Evolutionary conservation across 2,113 vertebrate species (phyloP), one percentile per base, ranked within the genome.

Genomic region (Bettongia penicillata): DNA sequence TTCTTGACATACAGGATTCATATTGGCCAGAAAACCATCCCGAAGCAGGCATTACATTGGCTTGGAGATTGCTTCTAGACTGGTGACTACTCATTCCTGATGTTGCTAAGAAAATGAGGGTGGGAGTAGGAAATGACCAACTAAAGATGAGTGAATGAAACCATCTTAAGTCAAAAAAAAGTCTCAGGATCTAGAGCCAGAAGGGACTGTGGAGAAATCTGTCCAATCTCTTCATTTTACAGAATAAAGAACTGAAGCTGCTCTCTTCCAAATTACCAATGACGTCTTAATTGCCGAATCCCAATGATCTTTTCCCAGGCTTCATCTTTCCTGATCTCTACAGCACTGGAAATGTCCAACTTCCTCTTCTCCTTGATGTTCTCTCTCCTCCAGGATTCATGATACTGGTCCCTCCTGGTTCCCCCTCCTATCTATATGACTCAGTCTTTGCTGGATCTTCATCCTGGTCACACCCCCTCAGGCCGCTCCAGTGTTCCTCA

Each of bases 1-100:
- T 92, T 92, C 90, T 93, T 93, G n/a, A 84, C 16, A 84, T 84
- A 91, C 26, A 90, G 95, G 89, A 90, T 93, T 94, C 49, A 49
- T 8, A 95, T 37, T 50, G 47, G 93, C 23, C 68, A 50, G 23
- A 47, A 68, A 19, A 90, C 49, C 68, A 91, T n/a, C 53, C 53
- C 14, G 51, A 31, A 92, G 50, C 22, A 47, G 84, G n/a, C 37
- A 31, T 0, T 11, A 11, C 23, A 16, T 0, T 47, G 31, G 43
- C 48, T 94, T 11, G 26, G 48, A 91, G 37, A 90, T 28, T n/a
- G 25, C 47, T 93, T 92, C 77, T 53, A 77, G 77, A 26, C 50
- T 92, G 57, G 1, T 4, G 50, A 57, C 5, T 89, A 37, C 23
- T 52, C 19, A 2, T 55, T 25, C 37, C 11, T 47, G 23, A 91